Conservation (phyloP, 2,797 vertebrate genomes). For the Lacerta agilis region DNA sequence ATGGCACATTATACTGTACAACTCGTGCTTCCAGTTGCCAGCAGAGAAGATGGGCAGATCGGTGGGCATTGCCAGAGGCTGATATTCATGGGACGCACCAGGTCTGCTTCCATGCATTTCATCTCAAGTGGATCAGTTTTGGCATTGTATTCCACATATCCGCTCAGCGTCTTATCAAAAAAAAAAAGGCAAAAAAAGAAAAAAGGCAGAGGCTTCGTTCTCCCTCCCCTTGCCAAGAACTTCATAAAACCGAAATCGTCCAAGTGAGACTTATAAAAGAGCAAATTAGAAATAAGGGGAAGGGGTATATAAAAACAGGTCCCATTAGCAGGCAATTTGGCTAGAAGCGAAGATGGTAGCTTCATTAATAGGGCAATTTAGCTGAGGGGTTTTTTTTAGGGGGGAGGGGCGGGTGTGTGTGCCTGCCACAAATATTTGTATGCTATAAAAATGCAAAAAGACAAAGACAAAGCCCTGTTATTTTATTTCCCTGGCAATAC, state of each 20-base stretch:
- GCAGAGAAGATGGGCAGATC: neutral
- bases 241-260: slow-evolving; percentile 1
- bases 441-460: neutral
- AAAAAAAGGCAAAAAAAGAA: neutral
- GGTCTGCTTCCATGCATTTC: neutral
- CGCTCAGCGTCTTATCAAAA: neutral
- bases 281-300: neutral
- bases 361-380: slow-evolving; percentile 15
- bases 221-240: neutral
- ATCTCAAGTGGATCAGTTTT: neutral
- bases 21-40: neutral
- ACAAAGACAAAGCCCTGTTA: neutral
- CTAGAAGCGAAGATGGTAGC: neutral
- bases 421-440: neutral
- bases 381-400: neutral
- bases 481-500: neutral
- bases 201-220: neutral
- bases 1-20: neutral
- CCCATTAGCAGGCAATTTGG: neutral
- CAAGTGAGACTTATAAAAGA: neutral
- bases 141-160: neutral
- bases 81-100: neutral
- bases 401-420: no score
- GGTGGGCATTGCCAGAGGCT: neutral
- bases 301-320: neutral